A percentile compares a stretch with the other conserved stretches of the same genome.
Conservation (phyloP, 2,797 vertebrate species). For the Chaetodon trifasciatus region DNA sequence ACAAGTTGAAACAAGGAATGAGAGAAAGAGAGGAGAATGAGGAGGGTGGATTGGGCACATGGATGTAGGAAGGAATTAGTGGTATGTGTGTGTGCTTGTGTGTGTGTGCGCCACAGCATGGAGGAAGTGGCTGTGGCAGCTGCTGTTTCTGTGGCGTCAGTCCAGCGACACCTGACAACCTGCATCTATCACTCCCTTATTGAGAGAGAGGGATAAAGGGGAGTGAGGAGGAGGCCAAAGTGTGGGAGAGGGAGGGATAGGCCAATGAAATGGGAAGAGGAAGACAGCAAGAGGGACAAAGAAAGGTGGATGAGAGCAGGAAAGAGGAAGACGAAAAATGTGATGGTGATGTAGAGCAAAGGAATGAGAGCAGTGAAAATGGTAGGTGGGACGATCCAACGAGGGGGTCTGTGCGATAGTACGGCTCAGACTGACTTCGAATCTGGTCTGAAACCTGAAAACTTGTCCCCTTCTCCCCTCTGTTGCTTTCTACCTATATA, state of each 20-base stretch:
- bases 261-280: slow-evolving; percentile 54
- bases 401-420: not conserved
- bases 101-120: slow-evolving; percentile 75
- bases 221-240: slow-evolving; percentile 66
- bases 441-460: not conserved
- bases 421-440: not conserved
- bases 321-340: slow-evolving; percentile 3
- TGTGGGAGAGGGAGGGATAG: slow-evolving; percentile 51
- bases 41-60: slow-evolving; percentile 52
- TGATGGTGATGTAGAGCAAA: slow-evolving; percentile 1
- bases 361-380: slow-evolving; percentile 10
- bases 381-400: not conserved
- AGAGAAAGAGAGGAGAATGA: slow-evolving; percentile 38
- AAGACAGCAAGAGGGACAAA: slow-evolving; percentile 23
- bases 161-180: slow-evolving; percentile 89
- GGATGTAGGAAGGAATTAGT: slow-evolving; percentile 71
- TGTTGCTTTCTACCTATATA: not conserved
- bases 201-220: slow-evolving; percentile 85
- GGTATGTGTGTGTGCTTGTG: slow-evolving; percentile 47
- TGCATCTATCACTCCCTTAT: slow-evolving; percentile 92
- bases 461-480: not conserved
- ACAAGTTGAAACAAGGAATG: slow-evolving; percentile 63
- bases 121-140: slow-evolving; percentile 86
- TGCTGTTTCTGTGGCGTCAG: slow-evolving; percentile 86
- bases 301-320: slow-evolving; percentile 23